Base-by-base conservation (phyloP, 2,113 vertebrate genomes). In the Melanotaenia duboulayi region DNA sequence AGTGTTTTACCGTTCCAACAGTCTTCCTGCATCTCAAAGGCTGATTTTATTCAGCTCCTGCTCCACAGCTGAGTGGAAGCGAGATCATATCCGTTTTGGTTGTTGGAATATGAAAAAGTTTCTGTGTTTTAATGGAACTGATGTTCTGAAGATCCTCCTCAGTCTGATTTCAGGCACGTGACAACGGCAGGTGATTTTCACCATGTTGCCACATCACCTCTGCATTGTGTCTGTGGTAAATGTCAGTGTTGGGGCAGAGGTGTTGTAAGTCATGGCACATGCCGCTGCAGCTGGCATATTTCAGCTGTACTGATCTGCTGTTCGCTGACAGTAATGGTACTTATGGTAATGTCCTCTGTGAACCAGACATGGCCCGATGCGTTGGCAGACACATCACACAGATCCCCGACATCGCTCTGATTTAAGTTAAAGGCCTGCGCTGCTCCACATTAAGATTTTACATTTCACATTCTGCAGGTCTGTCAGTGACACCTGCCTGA, bases 311-410 rank as follows among this genome's bases (percentile, higher is more conserved):
- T 78, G 85, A 90, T 91, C 85, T 87, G 86, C 85, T 85, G 85
- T 70, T 74, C 76, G 78, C 74, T 86, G 90, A 91, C 90, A 89
- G 85, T 89, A 89, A 90, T 90, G 75, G 83, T 91, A 83, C 84
- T 90, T 87, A 89, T 89, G 81, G 77, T 90, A 86, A 90, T 92
- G 84, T 85, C 81, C 78, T 85, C 81, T 42, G 71, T 87, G 82
- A 84, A 87, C 82, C 86, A 90, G 84, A 88, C 84, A 74, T 81
- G 74, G 76, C 80, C 77, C 75, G 64, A 59, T 78, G 62, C 60
- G 56, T 76, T 71, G 61, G 32, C 83, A 83, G 71, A 84, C 81
- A 66, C 71, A 54, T 71, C 69, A 40, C 75, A 81, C 32, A 63
- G 77, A 63, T 78, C 71, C 44, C 72, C 49, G 74, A 88, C 66